These are phyloP conservation scores for Campoletis sonorensis DNA, from an alignment of 1,140 invertebrate species.

Conservation along the genomic window DNA sequence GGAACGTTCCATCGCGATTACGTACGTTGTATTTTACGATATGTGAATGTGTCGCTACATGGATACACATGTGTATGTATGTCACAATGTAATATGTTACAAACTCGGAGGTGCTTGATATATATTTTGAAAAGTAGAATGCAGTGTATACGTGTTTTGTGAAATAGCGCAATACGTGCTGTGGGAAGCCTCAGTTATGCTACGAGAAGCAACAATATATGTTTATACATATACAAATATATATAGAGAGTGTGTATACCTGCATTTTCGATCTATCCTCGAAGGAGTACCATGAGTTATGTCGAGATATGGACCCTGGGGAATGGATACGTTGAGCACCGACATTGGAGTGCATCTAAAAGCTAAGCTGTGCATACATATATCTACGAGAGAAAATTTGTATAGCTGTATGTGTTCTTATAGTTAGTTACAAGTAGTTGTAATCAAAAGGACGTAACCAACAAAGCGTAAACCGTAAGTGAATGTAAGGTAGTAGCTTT, in stretches of 20 bases:
- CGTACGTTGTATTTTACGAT: not conserved
- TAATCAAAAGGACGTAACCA: not conserved
- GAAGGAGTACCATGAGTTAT: constrained; percentile 38
- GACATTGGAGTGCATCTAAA: not conserved
- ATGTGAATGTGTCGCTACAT: not conserved
- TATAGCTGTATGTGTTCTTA: not conserved
- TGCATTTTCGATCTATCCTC: constrained; percentile 36
- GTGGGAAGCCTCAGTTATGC: not conserved
- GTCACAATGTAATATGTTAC: constrained; percentile 3
- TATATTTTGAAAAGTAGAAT: constrained; percentile 6
- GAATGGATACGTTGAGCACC: constrained; percentile 8
- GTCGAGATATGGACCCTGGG: constrained; percentile 30
- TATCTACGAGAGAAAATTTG: not conserved
- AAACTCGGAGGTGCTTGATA: not conserved
- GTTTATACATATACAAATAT: constrained; percentile 8
- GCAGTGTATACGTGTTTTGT: constrained; percentile 20
- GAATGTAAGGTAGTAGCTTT: too few relatives aligned
- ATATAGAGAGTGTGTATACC: constrained; percentile 8
- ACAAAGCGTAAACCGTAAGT: not conserved
- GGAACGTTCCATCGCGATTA: not conserved
- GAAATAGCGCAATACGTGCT: constrained; percentile 13
- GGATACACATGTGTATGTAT: not conserved
- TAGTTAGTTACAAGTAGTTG: not conserved
- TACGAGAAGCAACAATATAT: not conserved
- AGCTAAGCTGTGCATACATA: not conserved